Conservation (phyloP, 2,113 vertebrate genomes). For the Coregonus clupeaformis region DNA sequence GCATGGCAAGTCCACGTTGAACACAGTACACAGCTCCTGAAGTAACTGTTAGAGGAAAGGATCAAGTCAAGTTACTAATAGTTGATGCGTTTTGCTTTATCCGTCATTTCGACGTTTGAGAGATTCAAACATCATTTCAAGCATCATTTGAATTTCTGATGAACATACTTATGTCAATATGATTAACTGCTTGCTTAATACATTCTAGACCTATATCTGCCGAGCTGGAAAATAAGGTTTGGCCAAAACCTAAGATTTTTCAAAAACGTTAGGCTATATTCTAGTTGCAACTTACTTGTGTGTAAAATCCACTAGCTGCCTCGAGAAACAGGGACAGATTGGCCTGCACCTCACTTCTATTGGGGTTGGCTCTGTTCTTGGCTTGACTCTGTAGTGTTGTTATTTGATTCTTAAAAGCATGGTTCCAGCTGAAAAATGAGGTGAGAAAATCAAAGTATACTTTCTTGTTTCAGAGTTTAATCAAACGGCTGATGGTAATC, state of each 20-base stretch:
- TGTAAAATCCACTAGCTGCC: conserved; percentile 99
- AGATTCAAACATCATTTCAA: too few relatives aligned
- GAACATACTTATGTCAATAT: too few relatives aligned
- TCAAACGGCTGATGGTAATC: too few relatives aligned
- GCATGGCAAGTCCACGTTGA: conserved; percentile 96
- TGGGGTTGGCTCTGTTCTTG: conserved; percentile 98
- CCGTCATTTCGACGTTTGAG: not conserved
- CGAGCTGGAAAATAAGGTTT: too few relatives aligned
- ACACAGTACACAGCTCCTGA: conserved; percentile 98
- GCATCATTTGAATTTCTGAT: too few relatives aligned
- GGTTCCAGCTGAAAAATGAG: conserved; percentile 85
- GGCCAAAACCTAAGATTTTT: too few relatives aligned
- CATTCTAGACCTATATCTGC: too few relatives aligned
- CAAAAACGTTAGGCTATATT: too few relatives aligned
- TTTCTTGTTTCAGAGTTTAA: too few relatives aligned
- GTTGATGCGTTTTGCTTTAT: not conserved
- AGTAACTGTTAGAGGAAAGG: conserved; percentile 75
- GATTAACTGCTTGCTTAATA: too few relatives aligned
- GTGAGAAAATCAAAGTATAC: too few relatives aligned
- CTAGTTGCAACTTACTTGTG: conserved; percentile 80
- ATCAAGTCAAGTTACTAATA: too few relatives aligned
- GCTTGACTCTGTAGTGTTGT: conserved; percentile 98
- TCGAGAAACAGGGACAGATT: conserved; percentile 97
- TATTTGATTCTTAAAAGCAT: conserved; percentile 99
- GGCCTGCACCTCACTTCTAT: conserved; percentile 96